phyloP scores from a whole-genome alignment of 2,888 invertebrate species.

The Achlya flavicornis region DNA sequence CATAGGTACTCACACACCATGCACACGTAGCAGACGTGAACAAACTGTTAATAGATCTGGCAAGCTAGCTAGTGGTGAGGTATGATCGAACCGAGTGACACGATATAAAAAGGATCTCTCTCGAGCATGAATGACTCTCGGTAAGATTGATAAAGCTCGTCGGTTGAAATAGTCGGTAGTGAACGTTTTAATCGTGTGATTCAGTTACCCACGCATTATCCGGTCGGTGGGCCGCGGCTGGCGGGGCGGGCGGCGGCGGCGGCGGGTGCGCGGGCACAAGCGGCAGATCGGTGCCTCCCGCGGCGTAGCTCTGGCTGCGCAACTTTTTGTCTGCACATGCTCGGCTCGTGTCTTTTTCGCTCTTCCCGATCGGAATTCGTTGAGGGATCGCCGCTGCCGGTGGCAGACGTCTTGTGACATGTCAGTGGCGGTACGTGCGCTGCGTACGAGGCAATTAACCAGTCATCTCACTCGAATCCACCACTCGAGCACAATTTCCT shows the following conservation, averaged over 20 bases:
- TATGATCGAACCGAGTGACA: conserved; percentile 23
- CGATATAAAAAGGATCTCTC: conserved; percentile 33
- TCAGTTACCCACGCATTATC: conserved; percentile 51
- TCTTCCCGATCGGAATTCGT: conserved; percentile 82
- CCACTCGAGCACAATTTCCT: conserved; percentile 57
- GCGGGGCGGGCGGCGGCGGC: conserved; percentile 39
- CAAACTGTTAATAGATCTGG: conserved; percentile 19
- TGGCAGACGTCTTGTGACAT: conserved; percentile 83
- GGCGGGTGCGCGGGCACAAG: conserved; percentile 42
- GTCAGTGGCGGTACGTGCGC: conserved; percentile 76
- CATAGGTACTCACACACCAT: not conserved
- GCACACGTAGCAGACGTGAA: conserved; percentile 16
- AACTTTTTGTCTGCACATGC: conserved; percentile 77
- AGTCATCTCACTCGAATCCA: conserved; percentile 66
- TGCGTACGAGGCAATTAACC: conserved; percentile 80
- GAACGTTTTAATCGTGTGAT: conserved; percentile 63
- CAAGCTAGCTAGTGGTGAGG: conserved; percentile 18
- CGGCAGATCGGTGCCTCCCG: conserved; percentile 67
- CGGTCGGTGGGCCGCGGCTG: conserved; percentile 14
- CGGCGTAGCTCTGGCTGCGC: conserved; percentile 66
- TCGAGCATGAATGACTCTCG: conserved; percentile 50
- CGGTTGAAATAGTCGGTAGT: conserved; percentile 43
- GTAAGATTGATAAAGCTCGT: conserved; percentile 47
- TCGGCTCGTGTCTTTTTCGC: conserved; percentile 83
- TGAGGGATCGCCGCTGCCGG: conserved; percentile 81